Base-by-base conservation (phyloP, 2,113 vertebrate species). In the Malurus melanocephalus region DNA sequence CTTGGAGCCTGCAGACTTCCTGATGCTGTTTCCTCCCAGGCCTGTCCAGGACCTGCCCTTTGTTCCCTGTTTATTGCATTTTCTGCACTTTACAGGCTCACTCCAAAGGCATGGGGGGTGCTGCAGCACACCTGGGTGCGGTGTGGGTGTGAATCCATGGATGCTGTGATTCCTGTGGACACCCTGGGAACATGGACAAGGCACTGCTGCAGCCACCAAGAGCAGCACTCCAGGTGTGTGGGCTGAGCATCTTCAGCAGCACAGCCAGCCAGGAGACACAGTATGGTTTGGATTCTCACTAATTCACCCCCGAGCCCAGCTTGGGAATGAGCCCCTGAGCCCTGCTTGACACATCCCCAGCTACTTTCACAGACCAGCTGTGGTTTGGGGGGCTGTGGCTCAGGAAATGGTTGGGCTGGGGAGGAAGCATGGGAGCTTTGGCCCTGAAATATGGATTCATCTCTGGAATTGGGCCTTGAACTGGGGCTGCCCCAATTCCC, bases 391-490 rank as follows among this genome's bases (percentile, higher is more conserved):
- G 22, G 4, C 16, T 62, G 66, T 45, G 33, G 57, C 30, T 21
- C 5, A 80, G 60, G 61, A 79, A 48, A 64, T 19, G 8, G 21
- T 22, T 35, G 66, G 32, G 28, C 48, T 46, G 23, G 32, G 14
- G 26, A 16, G 26, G 13, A 76, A 76, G 10, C 4, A 2, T 0
- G 0, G 56, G 16, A 23, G 43, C 19, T 28, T 72, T 13, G 62
- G 42, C 46, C 59, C 59, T 40, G n/a, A n/a, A 65, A 61, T 59
- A 20, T 10, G 45, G 64, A 43, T 68, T 55, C 6, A 40, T 15
- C 72, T 72, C 72, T 76, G 1, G 0, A 40, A 83, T 30, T n/a
- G 33, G 62, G 16, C 35, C 26, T 49, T 64, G n/a, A 51, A 64
- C 64, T 33, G 27, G 16, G 5, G 28, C 28, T 65, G 51, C 14